Percentiles rank a stretch among this genome's conserved stretches.
These are phyloP conservation scores for Halichoerus grypus DNA, from an alignment of 2,113 vertebrate genomes.

Conservation along the genomic window DNA sequence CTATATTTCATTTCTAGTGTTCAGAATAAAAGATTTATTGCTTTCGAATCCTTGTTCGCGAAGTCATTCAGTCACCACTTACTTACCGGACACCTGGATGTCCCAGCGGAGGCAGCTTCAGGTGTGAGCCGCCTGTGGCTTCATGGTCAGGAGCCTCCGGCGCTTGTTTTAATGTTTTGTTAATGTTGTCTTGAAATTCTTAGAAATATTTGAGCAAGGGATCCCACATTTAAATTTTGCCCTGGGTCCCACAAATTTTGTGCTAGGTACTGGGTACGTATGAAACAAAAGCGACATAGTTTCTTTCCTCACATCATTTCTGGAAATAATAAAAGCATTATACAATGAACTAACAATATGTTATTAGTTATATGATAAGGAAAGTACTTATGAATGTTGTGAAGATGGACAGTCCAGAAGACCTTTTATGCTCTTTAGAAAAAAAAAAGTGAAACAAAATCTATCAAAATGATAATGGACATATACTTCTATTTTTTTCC, in stretches of 20 bases:
- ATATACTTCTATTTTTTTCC: background rate
- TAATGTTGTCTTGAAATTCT: background rate
- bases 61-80: background rate
- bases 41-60: background rate
- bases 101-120: background rate
- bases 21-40: background rate
- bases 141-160: background rate
- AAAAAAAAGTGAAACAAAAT: slow-evolving; percentile 43
- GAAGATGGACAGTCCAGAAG: background rate
- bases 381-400: background rate
- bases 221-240: background rate
- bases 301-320: background rate
- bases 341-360: background rate
- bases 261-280: background rate
- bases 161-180: background rate
- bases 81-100: background rate
- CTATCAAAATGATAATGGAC: background rate
- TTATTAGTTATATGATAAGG: background rate
- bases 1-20: background rate
- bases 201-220: background rate
- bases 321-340: slow-evolving; percentile 6
- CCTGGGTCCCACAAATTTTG: background rate
- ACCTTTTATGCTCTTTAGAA: background rate
- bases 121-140: accelerated
- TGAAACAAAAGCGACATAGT: background rate